A percentile compares a stretch with the other conserved stretches of the same genome.
phyloP scores from a whole-genome alignment of 1,140 invertebrate genomes.

The Drosophila arawakana region DNA sequence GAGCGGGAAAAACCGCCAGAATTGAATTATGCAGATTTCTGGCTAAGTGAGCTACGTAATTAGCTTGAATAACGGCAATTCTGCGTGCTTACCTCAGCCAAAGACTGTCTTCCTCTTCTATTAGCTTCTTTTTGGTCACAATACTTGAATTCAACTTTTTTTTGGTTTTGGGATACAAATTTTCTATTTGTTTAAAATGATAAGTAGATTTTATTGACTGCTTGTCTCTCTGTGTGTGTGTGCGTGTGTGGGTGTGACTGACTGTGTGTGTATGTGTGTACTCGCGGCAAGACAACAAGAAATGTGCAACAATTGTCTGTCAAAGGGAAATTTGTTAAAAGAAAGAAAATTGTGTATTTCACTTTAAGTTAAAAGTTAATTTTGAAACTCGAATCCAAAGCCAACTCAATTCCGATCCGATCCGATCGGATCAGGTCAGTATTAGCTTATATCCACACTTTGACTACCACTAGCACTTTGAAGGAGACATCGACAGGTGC shows the following conservation, averaged over 20 bases:
- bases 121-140: background rate
- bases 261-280: slow-evolving; percentile 4
- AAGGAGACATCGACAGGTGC: slow-evolving; percentile 15
- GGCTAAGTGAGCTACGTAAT: background rate
- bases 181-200: background rate
- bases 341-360: background rate
- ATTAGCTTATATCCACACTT: background rate
- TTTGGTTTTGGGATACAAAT: background rate
- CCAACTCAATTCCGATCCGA: background rate
- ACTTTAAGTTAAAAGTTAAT: slow-evolving; percentile 18
- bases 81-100: slow-evolving; percentile 9
- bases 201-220: background rate
- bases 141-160: background rate
- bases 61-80: slow-evolving; percentile 2
- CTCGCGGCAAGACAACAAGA: slow-evolving; percentile 30
- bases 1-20: background rate
- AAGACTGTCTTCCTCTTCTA: background rate
- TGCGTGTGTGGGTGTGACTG: background rate
- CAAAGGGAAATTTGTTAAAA: slow-evolving; percentile 20
- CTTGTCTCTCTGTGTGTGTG: background rate
- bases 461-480: too few relatives aligned
- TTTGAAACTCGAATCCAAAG: slow-evolving; percentile 22
- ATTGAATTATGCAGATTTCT: slow-evolving; percentile 51
- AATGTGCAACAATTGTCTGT: slow-evolving; percentile 35
- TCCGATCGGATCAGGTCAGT: background rate